Percentiles rank a stretch among this genome's conserved stretches.
These are phyloP conservation scores for Nyctalus aviator DNA, from an alignment of 2,797 vertebrate species.

Conservation along the genomic window DNA sequence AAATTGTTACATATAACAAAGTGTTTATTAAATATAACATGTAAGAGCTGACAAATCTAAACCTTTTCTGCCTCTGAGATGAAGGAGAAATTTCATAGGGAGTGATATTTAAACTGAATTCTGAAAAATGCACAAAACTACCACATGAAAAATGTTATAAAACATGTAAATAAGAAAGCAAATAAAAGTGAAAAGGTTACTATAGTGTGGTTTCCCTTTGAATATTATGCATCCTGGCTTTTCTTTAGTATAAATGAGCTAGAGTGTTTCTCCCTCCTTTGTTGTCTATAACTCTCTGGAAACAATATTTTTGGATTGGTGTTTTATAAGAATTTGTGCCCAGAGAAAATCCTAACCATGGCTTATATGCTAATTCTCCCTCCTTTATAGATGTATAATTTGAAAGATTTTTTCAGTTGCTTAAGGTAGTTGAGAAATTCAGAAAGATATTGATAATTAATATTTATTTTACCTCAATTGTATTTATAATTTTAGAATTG, in stretches of 20 bases:
- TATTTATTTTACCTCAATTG: background rate
- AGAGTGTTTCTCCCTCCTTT: background rate
- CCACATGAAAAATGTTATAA: background rate
- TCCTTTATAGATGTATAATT: background rate
- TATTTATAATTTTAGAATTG: background rate
- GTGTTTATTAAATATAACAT: background rate
- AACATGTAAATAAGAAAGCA: slow-evolving; percentile 21
- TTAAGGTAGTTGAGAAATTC: background rate
- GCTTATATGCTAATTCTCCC: background rate
- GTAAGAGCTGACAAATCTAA: background rate
- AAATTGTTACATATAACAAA: background rate
- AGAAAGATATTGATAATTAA: background rate
- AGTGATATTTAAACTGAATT: slow-evolving; percentile 30
- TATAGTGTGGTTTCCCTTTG: background rate
- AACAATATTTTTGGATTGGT: background rate
- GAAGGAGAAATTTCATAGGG: background rate
- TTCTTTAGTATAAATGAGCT: background rate
- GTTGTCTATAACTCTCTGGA: background rate
- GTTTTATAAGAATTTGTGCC: background rate
- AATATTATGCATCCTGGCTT: background rate
- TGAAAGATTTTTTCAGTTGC: background rate
- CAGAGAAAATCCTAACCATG: background rate
- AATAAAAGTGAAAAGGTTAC: slow-evolving; percentile 21
- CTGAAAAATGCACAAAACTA: background rate
- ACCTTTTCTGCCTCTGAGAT: background rate